Percentiles rank a stretch among this genome's conserved stretches.
These are phyloP conservation scores for Rotaria socialis DNA, from an alignment of 2,888 invertebrate species.

Conservation along the genomic window DNA sequence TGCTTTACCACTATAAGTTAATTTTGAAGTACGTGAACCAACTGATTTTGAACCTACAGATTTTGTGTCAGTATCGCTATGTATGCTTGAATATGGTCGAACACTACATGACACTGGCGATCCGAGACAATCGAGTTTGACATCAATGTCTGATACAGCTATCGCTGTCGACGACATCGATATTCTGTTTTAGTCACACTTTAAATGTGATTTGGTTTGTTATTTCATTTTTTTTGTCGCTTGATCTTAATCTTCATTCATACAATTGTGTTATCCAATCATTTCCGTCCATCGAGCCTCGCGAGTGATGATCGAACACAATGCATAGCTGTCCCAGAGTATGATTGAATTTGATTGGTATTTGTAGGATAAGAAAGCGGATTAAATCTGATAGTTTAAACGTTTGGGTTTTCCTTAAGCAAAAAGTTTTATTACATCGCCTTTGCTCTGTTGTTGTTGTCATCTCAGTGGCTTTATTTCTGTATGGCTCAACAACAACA, in stretches of 20 bases:
- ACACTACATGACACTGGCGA: not conserved
- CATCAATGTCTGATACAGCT: not conserved
- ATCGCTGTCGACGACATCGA: slow-evolving; percentile 7
- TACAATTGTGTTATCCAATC: not conserved
- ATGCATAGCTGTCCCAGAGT: not conserved
- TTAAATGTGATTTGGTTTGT: not conserved
- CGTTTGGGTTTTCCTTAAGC: not conserved
- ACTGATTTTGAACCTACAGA: slow-evolving; percentile 31
- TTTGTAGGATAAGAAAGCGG: not conserved
- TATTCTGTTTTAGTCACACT: not conserved
- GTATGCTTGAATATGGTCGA: not conserved
- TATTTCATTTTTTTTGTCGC: not conserved
- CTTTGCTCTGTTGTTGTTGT: too few species aligned
- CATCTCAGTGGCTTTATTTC: not conserved
- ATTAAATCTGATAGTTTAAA: not conserved
- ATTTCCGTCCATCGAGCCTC: not conserved
- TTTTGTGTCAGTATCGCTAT: not conserved
- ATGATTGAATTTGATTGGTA: not conserved
- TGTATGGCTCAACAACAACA: not conserved
- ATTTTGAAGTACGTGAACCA: slow-evolving; percentile 42
- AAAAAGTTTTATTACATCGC: too few species aligned
- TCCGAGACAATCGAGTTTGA: slow-evolving; percentile 26
- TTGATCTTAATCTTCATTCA: not conserved
- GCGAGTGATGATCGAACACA: not conserved
- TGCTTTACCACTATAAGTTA: slow-evolving; percentile 40